Evolutionary conservation across 2,888 invertebrate species (phyloP), one percentile per base, ranked within the genome.

Genomic region (Sesia bembeciformis): DNA sequence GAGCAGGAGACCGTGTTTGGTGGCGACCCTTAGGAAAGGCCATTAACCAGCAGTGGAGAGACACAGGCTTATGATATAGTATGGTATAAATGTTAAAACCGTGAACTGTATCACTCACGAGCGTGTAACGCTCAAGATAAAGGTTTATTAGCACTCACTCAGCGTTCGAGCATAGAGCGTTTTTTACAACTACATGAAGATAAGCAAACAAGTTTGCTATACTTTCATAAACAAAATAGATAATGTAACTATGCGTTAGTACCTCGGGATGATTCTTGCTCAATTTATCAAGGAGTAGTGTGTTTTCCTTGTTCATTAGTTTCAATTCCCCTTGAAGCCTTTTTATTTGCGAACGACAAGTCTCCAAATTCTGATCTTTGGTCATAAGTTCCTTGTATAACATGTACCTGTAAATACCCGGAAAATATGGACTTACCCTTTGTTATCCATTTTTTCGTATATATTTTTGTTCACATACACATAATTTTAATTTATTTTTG

Each of bases 261-360:
- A 46, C 84, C 81, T 84, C 77, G 0, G 83, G 81, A 56, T 78
- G 76, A 61, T 81, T 80, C 58, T 72, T 82, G 59, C 66, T 76
- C 42, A 93, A 65, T 71, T 91, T 92, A 56, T 91, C 90, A 56
- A 85, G 90, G 51, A 93, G 81, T 53, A 90, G 68, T 38, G 76
- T 70, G 69, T 93, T 93, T 66, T 93, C 93, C 63, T 91, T 91
- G 56, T 89, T 86, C 64, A 93, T 86, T 67, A 93, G 76, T 70
- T 92, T 90, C 76, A 94, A 81, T 73, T 93, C 93, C 51, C 90
- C 90, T 64, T 93, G 93, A 52, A 93, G 80, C 51, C 90, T 83
- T 63, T 90, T 90, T 59, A 93, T 81, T 74, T 93, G 92, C 53
- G 90, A 88, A 55, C 93, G 90, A 49, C 93, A 88, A 4, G 86